Evolutionary conservation across 2,888 invertebrate species (phyloP).

Genomic region (Doris montereyensis): DNA sequence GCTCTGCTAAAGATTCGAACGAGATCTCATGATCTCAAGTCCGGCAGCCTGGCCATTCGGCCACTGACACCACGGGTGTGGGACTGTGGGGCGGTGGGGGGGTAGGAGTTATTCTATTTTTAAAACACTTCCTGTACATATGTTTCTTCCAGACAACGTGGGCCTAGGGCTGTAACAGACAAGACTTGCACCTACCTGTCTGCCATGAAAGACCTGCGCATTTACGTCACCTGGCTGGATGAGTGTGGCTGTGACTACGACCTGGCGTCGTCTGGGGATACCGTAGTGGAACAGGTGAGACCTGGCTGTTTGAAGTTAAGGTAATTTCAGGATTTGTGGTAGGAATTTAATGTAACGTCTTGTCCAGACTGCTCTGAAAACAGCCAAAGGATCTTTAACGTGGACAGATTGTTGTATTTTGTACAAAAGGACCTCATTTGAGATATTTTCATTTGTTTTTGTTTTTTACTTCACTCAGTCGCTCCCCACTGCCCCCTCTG

Average conservation of each 20-base stretch:
- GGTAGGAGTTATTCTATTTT: not conserved
- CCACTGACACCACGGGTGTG: not conserved
- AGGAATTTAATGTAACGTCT: too few relatives aligned
- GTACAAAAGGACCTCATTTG: too few relatives aligned
- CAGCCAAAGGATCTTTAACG: too few relatives aligned
- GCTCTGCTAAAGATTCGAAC: too few relatives aligned
- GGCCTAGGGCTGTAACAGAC: not conserved
- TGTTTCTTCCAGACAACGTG: too few relatives aligned
- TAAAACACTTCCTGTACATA: not conserved
- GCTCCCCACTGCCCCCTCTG: too few relatives aligned
- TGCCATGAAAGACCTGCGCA: constrained; percentile 15
- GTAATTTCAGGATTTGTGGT: not conserved
- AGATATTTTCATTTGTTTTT: too few relatives aligned
- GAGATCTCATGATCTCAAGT: too few relatives aligned
- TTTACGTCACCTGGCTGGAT: constrained; percentile 21
- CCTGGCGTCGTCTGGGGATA: not conserved
- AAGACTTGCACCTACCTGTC: not conserved
- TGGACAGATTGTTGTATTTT: too few relatives aligned
- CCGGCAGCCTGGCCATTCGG: too few relatives aligned
- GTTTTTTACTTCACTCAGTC: too few relatives aligned
- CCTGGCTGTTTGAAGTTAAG: not conserved
- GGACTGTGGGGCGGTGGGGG: not conserved
- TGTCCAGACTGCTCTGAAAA: too few relatives aligned
- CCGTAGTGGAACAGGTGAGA: not conserved
- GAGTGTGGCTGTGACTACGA: constrained; percentile 19